Evolutionary conservation across 2,113 vertebrate genomes (phyloP).

Genomic region (Neodontobutis hainanensis): DNA sequence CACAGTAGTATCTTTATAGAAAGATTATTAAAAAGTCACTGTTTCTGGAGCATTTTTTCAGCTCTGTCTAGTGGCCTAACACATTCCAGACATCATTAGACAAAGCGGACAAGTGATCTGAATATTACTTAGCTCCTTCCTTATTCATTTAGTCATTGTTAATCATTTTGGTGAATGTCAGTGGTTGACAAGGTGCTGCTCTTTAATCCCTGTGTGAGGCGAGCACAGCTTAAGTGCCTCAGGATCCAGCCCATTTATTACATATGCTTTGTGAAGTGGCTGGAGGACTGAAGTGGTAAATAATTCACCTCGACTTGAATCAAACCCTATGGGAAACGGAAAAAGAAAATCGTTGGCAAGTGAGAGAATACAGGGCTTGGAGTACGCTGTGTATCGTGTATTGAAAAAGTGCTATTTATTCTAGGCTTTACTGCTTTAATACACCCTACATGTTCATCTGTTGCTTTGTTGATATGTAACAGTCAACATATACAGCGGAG

Average conservation of each 20-base stretch:
- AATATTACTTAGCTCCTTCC: constrained; percentile 1
- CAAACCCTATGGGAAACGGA: constrained; percentile 14
- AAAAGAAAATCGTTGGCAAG: constrained; percentile 10
- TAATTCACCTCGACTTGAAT: constrained; percentile 56
- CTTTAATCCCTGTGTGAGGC: constrained; percentile 16
- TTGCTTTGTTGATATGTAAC: too few relatives aligned
- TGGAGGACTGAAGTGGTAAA: constrained; percentile 48
- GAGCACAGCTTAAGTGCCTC: constrained; percentile 26
- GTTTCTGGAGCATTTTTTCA: neutral
- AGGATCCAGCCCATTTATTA: constrained; percentile 53
- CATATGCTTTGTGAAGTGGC: constrained; percentile 67
- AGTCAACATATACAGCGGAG: too few relatives aligned
- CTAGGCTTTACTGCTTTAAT: neutral
- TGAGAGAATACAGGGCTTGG: neutral
- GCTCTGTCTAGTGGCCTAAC: neutral
- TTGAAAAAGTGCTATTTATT: neutral
- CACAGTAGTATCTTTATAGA: neutral
- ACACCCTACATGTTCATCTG: too few relatives aligned
- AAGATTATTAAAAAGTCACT: neutral
- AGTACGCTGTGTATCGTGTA: neutral
- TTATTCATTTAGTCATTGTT: constrained; percentile 18
- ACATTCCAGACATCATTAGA: neutral
- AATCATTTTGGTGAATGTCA: constrained; percentile 23
- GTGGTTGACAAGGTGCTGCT: constrained; percentile 20
- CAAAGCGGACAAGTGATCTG: constrained; percentile 10